Evolutionary conservation across 37 sponge, comb jelly and placozoan genomes (phyloP), one percentile per base, ranked within the genome.

Genomic region (Haliclona indistincta): DNA sequence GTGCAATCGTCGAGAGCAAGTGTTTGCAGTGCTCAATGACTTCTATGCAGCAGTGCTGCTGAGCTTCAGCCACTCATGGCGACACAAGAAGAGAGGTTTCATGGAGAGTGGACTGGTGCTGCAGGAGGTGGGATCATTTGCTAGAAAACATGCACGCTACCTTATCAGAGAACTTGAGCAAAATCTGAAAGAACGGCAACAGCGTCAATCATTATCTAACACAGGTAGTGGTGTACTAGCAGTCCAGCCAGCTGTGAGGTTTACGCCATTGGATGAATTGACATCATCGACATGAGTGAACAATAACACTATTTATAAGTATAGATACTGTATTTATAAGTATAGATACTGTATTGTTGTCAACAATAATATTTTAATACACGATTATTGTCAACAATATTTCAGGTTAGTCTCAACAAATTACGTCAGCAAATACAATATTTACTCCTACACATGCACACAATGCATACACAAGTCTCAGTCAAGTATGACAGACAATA

Each of bases 1-100:
- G 29, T 92, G 94, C 84, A 89, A 82, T 43, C 67, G 77, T 43
- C 51, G 75, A 32, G 90, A 88, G 29, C 86, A 89, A 47, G 90
- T 93, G 3, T 71, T 93, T 58, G 58, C 67, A 2, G 90, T 92
- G n/a, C 63, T 86, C 34, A 93, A 86, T 43, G 83, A 89, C 2
- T 89, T 89, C 54, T 89, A 89, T 78, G 74, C 65, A 13, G 86
- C 87, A 3, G 41, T 71, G 4, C 72, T 96, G 56, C 60, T 86
- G 35, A 80, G 68, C 38, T 85, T 76, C 73, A 93, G 83, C 63
- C 64, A 63, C 13, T 42, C 37, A 25, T 96, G 86, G 83, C 68
- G 63, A 42, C 17, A 44, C 1, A 28, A 68, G 51, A 56, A 56
- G 35, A 71, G 43, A 70, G 66, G 86, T 17, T 2, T 77, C 2